Evolutionary conservation across 2,113 vertebrate genomes (phyloP), one percentile per base, ranked within the genome.

Genomic region (Varanus salvator): DNA sequence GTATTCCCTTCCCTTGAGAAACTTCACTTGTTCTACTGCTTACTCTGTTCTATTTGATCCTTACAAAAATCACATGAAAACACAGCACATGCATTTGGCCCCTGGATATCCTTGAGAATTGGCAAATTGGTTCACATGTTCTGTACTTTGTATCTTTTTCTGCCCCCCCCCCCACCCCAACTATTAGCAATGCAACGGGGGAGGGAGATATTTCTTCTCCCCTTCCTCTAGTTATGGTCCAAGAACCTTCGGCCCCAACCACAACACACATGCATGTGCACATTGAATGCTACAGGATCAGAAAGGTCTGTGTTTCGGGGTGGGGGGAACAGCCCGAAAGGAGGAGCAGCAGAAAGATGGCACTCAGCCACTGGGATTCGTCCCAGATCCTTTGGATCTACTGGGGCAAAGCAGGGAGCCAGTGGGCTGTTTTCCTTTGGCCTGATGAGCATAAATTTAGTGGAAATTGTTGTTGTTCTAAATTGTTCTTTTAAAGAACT

Each of bases 101-200:
- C 88, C 93, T 92, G 91, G 93, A 93, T 87, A 90, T 88, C 92
- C 84, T 87, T 17, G 89, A 91, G 91, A 75, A 60, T 86, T 95
- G 93, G 95, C 95, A 95, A 93, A 93, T 76, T 92, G 88, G 88
- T 89, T 95, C 68, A 81, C 90, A 9, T 0, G 87, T 95, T 80
- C 86, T 64, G 83, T 85, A 89, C 84, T 19, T 94, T 91, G n/a
- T 66, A 1, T 31, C 7, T 54, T 7, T 54, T 8, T 54, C 7
- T 54, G 2, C 11, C 15, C 6, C 15, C 8, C 85, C 29, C 7
- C 50, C 29, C 31, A 6, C 21, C 92, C 93, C 87, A 44, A 44
- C 38, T 44, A 91, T 93, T 92, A 94, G 88, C 89, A 87, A 84
- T 82, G 84, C 85, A 89, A 91, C 71, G 60, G 48, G 52, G 90